Evolutionary conservation across 1,140 invertebrate species (phyloP), one percentile per base, ranked within the genome.

Genomic region (Drosophila repletoides): DNA sequence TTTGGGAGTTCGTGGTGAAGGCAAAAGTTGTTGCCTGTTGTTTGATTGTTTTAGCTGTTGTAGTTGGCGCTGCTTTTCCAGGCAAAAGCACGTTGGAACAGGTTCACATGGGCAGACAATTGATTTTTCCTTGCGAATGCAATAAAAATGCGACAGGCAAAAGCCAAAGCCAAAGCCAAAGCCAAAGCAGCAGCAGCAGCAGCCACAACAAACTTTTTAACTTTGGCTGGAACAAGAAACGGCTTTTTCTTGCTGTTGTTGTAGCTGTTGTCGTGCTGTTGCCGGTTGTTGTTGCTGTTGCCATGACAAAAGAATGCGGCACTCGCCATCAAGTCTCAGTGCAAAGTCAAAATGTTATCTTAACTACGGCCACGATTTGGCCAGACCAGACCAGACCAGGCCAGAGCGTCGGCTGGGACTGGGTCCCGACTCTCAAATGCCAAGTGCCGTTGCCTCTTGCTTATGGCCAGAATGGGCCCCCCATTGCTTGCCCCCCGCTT

Each of bases 291-390:
- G 55, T 43, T 66, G 55, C 34, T 26, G 76, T 83, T 83, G 69
- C 79, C 79, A 83, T 83, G 79, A 84, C 79, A 83, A 83, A 83
- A 83, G 79, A 83, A 83, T 83, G 79, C 79, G 79, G 79, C 79
- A 84, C 72, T 76, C 77, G 76, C 76, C 76, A 81, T 81, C 76
- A 64, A 72, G 76, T 80, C 76, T 75, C 76, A 67, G 76, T 65
- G 72, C 76, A 81, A 79, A 83, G 79, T 84, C 79, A 83, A 83
- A 83, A 83, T 83, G 79, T 83, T 83, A 83, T 83, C 79, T 84
- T 84, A 83, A 77, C 79, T 74, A 83, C 79, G 55, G 53, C 79
- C 79, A 84, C 79, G 77, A 83, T 74, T 83, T 83, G 73, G 77
- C 76, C 72, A 83, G 59, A 48, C 41, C 33, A 51, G 40, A 34